Base-by-base conservation (phyloP, 2,888 invertebrate genomes). In the Griposia aprilina region DNA sequence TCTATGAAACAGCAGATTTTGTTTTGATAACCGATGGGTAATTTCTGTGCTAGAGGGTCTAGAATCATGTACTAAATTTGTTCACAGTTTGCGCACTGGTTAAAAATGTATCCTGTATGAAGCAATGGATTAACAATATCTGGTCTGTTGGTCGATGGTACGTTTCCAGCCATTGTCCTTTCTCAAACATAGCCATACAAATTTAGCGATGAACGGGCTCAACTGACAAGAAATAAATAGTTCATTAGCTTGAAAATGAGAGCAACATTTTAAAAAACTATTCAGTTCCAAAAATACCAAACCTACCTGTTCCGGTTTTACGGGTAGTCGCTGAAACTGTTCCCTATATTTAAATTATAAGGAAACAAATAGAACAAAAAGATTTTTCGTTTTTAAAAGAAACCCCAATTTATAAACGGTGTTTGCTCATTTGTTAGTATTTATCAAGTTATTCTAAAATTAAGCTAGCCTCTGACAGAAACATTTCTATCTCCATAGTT, bases 401-500 rank as follows among this genome's bases (percentile, higher is more conserved):
- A 52, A n/a, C 15, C 0, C 36, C 30, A 20, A 23, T 50, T 69
- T n/a, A 11, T 2, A 52, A 36, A 52, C 23, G 23, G 23, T 41
- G 17, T 55, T 69, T n/a, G 6, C 17, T 23, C n/a, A 17, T 55
- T 11, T 41, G 10, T 60, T 17, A 30, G 36, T 62, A 66, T 45
- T 68, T 59, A 36, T 81, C n/a, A 23, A 57, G 4, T 36, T 55
- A 55, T 63, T 76, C 30, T 41, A 62, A 52, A 78, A 65, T 66
- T 52, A 3, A 48, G 45, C 15, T 20, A 6, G 36, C 55, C n/a
- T 52, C 15, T n/a, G 26, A 48, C 17, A 30, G 13, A 41, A 63
- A 45, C 2, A 66, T 65, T 52, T 50, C 52, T 15, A 69, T 48
- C 41, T 57, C n/a, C 36, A 67, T 36, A 69, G 15, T 66, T 67